These are phyloP conservation scores for Chelonus formosanus DNA, from an alignment of 2,888 invertebrate genomes.

Conservation along the genomic window DNA sequence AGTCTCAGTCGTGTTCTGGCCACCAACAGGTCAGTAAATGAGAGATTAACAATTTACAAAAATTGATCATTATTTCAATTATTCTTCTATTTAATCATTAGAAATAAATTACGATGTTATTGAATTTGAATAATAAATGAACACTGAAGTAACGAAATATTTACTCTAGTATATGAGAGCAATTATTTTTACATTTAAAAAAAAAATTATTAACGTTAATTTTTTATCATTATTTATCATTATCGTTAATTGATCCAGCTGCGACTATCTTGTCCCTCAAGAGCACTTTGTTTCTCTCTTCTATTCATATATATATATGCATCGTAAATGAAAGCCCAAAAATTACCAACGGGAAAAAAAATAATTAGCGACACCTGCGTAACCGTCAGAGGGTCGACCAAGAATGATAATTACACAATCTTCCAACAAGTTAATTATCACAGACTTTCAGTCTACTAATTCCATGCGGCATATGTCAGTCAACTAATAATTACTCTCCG, in stretches of 20 bases:
- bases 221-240: too few relatives aligned
- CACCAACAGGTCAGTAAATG: constrained; percentile 64
- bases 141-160: too few relatives aligned
- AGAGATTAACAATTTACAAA: constrained; percentile 46
- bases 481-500: constrained; percentile 39
- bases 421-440: constrained; percentile 43
- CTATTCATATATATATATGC: background rate
- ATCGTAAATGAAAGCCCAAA: constrained; percentile 15
- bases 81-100: too few relatives aligned
- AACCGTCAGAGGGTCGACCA: constrained; percentile 18
- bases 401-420: constrained; percentile 36
- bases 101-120: too few relatives aligned
- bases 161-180: too few relatives aligned
- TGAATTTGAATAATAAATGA: too few relatives aligned
- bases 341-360: constrained; percentile 29
- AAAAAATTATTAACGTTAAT: too few relatives aligned
- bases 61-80: too few relatives aligned
- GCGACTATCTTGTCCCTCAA: too few relatives aligned
- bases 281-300: too few relatives aligned
- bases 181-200: too few relatives aligned
- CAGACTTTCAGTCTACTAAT: constrained; percentile 34
- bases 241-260: too few relatives aligned
- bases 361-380: constrained; percentile 43
- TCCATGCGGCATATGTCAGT: constrained; percentile 42
- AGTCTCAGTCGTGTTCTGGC: constrained; percentile 64